Evolutionary conservation across 1,140 invertebrate genomes (phyloP).

Genomic region (Drosophila nasuta): DNA sequence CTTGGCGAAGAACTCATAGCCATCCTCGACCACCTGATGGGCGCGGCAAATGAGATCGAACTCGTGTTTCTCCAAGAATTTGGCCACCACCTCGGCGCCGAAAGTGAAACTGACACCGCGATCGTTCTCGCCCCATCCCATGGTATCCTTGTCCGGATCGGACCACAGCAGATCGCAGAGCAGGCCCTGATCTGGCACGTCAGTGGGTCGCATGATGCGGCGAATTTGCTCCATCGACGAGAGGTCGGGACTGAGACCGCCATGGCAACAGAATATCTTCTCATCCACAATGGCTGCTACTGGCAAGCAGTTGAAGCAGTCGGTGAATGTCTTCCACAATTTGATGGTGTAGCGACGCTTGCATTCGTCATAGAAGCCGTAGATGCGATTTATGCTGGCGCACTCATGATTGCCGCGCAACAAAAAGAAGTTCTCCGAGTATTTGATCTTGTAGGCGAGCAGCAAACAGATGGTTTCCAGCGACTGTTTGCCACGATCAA

Average conservation of each 20-base stretch:
- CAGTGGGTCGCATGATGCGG: conserved; percentile 96
- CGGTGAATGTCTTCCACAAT: conserved; percentile 99
- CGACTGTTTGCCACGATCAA: conserved; percentile 94
- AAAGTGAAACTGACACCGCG: conserved; percentile 98
- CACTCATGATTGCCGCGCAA: conserved; percentile 94
- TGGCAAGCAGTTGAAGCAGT: conserved; percentile 99
- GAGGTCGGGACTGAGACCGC: conserved; percentile 95
- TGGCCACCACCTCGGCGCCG: conserved; percentile 95
- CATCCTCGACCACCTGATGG: conserved; percentile 99
- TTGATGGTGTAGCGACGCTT: conserved; percentile 98
- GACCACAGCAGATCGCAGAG: conserved; percentile 99
- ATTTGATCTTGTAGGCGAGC: conserved; percentile 98
- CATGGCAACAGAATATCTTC: conserved; percentile 99
- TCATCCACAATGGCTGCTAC: conserved; percentile 98
- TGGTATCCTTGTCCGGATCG: conserved; percentile 96
- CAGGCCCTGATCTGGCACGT: conserved; percentile 96
- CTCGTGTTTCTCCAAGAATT: conserved; percentile 97
- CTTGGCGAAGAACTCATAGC: conserved; percentile 99
- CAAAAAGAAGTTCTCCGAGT: conserved; percentile 95
- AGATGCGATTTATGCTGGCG: conserved; percentile 97
- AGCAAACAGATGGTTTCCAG: conserved; percentile 96
- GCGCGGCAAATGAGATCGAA: conserved; percentile 98
- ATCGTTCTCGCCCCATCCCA: conserved; percentile 98
- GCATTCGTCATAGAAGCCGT: conserved; percentile 99
- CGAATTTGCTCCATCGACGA: conserved; percentile 96